Evolutionary conservation across 2,888 invertebrate genomes (phyloP).

Genomic region (Archips xylosteana): DNA sequence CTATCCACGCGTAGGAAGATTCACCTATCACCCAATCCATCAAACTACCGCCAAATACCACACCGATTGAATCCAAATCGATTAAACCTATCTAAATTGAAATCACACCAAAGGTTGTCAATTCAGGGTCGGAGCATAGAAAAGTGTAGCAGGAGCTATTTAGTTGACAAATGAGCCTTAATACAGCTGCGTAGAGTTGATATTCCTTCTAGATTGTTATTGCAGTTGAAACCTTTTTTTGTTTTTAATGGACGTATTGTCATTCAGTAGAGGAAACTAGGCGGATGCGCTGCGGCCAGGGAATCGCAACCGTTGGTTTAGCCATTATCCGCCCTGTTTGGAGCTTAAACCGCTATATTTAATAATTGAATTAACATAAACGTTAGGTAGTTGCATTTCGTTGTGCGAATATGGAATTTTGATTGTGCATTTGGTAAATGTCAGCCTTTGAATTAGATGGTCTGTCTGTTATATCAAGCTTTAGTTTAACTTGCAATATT

Average conservation of each 20-base stretch:
- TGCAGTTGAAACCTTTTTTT: background rate
- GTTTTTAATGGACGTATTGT: background rate
- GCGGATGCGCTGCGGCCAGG: slow-evolving; percentile 38
- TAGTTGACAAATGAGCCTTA: background rate
- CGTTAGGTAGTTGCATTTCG: slow-evolving; percentile 18
- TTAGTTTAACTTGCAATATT: too few relatives aligned
- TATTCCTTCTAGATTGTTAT: background rate
- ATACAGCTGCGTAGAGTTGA: background rate
- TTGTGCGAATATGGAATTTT: slow-evolving; percentile 6
- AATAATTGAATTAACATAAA: slow-evolving; percentile 36
- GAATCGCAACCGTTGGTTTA: slow-evolving; percentile 40
- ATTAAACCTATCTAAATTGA: slow-evolving; percentile 38
- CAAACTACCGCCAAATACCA: slow-evolving; percentile 18
- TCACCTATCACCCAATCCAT: background rate
- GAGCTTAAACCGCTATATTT: slow-evolving; percentile 38
- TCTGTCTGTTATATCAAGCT: too few relatives aligned
- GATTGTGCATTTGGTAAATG: background rate
- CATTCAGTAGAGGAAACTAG: slow-evolving; percentile 32
- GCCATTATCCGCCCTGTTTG: slow-evolving; percentile 40
- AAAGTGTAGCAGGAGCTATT: background rate
- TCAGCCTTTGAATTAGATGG: background rate
- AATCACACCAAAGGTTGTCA: slow-evolving; percentile 39
- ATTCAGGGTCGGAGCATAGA: background rate
- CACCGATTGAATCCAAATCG: slow-evolving; percentile 42
- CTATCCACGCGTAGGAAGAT: slow-evolving; percentile 18